Base-by-base conservation (phyloP, 2,113 vertebrate genomes). In the Otus sunia region DNA sequence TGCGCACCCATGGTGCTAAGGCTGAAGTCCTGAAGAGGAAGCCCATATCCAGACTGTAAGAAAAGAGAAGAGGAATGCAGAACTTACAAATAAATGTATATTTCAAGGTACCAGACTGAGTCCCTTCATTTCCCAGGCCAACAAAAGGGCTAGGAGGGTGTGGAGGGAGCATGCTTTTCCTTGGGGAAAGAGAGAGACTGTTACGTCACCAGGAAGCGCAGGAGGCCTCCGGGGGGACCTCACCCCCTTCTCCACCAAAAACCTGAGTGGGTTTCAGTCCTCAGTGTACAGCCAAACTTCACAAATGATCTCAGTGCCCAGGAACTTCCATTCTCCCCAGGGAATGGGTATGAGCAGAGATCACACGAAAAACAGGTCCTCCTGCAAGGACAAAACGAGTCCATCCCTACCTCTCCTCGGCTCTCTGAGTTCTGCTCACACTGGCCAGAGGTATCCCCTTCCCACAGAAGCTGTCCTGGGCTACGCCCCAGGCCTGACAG, bases 31-130 rank as follows among this genome's bases (percentile, higher is more conserved):
- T 94, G 91, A 84, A 95, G 97, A 95, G 41, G 95, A 95, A 96
- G 91, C 86, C 91, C 95, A 91, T 84, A 89, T 94, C 96, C 92
- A 96, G 92, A 94, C 96, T 96, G 97, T 78, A 95, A 97, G 94
- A 96, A 95, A 96, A 96, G 95, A 95, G 95, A 96, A 96, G 88
- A 96, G 94, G 92, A 95, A 96, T 91, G 95, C 89, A 97, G 91
- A 95, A 95, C 94, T 94, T 97, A 95, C 95, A 96, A 94, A 89
- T 75, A 94, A 96, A 93, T 89, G 79, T 86, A 26, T 94, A 96
- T 90, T 95, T 95, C 96, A 96, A 92, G 88, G 86, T 91, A 96
- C 58, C 86, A 95, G 60, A 94, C 77, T 81, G 86, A 94, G 62
- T 78, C 88, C 73, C 86, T 92, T 82, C 49, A 89, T 91, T 92